These are phyloP conservation scores for Formica exsecta DNA, from an alignment of 1,140 invertebrate genomes.

Conservation along the genomic window DNA sequence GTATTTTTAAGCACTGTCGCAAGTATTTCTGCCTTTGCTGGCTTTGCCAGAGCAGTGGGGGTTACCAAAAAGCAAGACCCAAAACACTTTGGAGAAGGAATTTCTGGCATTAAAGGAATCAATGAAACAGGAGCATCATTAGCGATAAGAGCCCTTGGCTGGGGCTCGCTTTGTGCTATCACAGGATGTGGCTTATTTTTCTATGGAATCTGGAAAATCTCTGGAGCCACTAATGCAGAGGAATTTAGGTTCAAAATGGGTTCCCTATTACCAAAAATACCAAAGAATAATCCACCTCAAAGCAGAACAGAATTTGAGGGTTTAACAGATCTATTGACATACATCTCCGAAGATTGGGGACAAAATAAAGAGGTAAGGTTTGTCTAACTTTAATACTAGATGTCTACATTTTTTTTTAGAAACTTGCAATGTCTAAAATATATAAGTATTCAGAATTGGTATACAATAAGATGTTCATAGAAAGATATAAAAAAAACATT, in stretches of 20 bases:
- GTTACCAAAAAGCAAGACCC: slow-evolving; percentile 93
- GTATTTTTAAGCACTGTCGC: slow-evolving; percentile 92
- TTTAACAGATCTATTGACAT: slow-evolving; percentile 93
- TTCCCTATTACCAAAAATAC: slow-evolving; percentile 90
- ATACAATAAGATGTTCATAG: neutral
- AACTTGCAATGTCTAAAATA: neutral
- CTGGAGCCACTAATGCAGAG: slow-evolving; percentile 93
- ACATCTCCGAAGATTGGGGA: slow-evolving; percentile 89
- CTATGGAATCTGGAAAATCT: slow-evolving; percentile 95
- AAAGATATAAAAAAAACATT: neutral
- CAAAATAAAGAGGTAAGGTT: slow-evolving; percentile 73
- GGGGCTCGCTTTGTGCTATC: slow-evolving; percentile 95
- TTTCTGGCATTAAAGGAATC: slow-evolving; percentile 89
- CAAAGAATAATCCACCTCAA: slow-evolving; percentile 92
- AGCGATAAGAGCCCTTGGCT: slow-evolving; percentile 93
- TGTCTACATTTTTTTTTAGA: neutral
- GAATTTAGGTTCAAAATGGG: slow-evolving; percentile 92
- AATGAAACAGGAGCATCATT: slow-evolving; percentile 92
- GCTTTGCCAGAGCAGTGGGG: slow-evolving; percentile 93
- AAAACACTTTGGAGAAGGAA: slow-evolving; percentile 92
- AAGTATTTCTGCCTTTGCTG: slow-evolving; percentile 92
- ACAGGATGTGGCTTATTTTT: slow-evolving; percentile 93
- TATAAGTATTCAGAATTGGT: slow-evolving; percentile 5
- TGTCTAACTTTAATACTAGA: neutral
- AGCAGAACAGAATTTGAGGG: slow-evolving; percentile 95